phyloP scores from a whole-genome alignment of 2,797 vertebrate genomes.

The Sebastes vulpes region DNA sequence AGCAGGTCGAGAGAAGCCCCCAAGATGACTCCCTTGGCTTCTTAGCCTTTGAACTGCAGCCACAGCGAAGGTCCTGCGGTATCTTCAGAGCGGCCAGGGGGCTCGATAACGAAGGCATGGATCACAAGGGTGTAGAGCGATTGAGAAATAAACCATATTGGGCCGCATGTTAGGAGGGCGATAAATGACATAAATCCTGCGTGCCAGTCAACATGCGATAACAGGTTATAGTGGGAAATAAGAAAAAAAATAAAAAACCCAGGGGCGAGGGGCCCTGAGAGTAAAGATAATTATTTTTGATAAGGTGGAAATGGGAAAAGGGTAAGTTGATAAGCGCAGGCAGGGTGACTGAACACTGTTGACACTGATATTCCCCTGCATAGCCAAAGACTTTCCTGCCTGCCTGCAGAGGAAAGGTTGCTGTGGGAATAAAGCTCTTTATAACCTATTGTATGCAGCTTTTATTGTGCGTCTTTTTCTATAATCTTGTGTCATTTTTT shows the following conservation, averaged over 20 bases:
- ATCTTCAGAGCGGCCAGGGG: slow-evolving; percentile 27
- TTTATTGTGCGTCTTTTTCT: neutral
- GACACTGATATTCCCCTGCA: slow-evolving; percentile 55
- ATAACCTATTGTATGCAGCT: neutral
- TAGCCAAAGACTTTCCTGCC: slow-evolving; percentile 7
- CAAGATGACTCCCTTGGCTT: slow-evolving; percentile 8
- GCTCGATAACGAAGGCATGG: slow-evolving; percentile 30
- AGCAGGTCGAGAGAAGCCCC: slow-evolving; percentile 9
- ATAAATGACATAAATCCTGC: slow-evolving; percentile 72
- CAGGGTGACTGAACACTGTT: slow-evolving; percentile 59
- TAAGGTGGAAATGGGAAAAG: slow-evolving; percentile 78
- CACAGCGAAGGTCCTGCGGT: slow-evolving; percentile 14
- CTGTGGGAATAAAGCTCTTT: neutral
- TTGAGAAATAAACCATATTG: slow-evolving; percentile 68
- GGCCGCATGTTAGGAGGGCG: slow-evolving; percentile 45
- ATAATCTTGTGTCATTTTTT: neutral
- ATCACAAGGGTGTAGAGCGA: slow-evolving; percentile 51
- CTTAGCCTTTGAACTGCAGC: slow-evolving; percentile 43
- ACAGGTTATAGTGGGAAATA: slow-evolving; percentile 54
- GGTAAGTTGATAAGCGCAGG: slow-evolving; percentile 71
- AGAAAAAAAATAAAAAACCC: slow-evolving; percentile 4
- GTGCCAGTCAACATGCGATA: slow-evolving; percentile 70
- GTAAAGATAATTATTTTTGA: slow-evolving; percentile 82
- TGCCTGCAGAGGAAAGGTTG: slow-evolving; percentile 21
- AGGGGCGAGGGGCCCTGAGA: slow-evolving; percentile 38